Conservation (phyloP, 1,140 invertebrate genomes). For the Cotesia chilonis region DNA sequence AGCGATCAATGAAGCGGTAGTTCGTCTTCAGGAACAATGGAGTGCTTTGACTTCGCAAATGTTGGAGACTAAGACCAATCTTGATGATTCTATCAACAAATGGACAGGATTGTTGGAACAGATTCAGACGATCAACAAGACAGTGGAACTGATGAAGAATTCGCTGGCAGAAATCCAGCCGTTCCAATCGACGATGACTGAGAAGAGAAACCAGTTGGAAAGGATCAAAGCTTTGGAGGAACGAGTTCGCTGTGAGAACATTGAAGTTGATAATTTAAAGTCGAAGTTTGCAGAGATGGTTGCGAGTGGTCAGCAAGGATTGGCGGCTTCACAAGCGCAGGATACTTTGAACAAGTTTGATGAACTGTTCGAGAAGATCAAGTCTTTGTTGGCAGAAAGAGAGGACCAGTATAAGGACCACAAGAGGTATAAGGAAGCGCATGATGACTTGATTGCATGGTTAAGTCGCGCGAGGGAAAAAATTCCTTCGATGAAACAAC, state of each 20-base stretch:
- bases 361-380: constrained; percentile 67
- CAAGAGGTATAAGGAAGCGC: constrained; percentile 86
- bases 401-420: constrained; percentile 90
- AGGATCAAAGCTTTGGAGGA: constrained; percentile 86
- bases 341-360: constrained; percentile 76
- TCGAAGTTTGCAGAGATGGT: constrained; percentile 88
- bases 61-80: constrained; percentile 85
- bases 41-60: constrained; percentile 86
- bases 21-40: constrained; percentile 89
- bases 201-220: constrained; percentile 86
- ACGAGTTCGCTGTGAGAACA: constrained; percentile 88
- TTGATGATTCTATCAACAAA: constrained; percentile 90
- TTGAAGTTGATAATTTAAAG: constrained; percentile 90
- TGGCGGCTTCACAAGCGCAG: constrained; percentile 84
- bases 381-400: constrained; percentile 74
- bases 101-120: constrained; percentile 90
- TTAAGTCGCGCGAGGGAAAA: constrained; percentile 86
- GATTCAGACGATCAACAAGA: constrained; percentile 85
- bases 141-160: constrained; percentile 78
- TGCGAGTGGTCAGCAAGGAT: constrained; percentile 82
- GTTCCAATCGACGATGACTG: constrained; percentile 81
- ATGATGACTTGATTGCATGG: constrained; percentile 87
- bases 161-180: constrained; percentile 77
- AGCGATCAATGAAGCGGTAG: constrained; percentile 83
- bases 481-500: constrained; percentile 85